phyloP scores from a whole-genome alignment of 2,888 invertebrate species.

The Stictocephala bisonia region DNA sequence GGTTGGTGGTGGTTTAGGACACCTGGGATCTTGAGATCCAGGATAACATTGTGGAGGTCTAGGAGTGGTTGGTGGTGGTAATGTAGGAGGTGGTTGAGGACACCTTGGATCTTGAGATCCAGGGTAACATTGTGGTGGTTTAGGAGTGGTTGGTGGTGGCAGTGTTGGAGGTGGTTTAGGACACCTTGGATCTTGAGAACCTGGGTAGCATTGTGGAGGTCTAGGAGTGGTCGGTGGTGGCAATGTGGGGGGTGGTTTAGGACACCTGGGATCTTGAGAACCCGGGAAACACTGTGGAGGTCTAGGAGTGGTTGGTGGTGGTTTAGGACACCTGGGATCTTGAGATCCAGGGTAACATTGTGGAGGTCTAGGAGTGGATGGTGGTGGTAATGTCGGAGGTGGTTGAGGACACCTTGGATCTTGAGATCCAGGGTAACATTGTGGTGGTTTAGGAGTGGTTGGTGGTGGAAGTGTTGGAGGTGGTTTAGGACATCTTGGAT shows the following conservation, averaged over 20 bases:
- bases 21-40: slow-evolving; percentile 54
- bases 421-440: slow-evolving; percentile 61
- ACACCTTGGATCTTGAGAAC: slow-evolving; percentile 54
- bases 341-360: slow-evolving; percentile 55
- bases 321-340: slow-evolving; percentile 55
- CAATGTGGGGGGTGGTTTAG: neutral
- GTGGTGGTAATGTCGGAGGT: no score
- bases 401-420: slow-evolving; percentile 61
- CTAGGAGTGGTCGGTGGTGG: slow-evolving; percentile 50
- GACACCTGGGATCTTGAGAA: slow-evolving; percentile 60
- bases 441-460: slow-evolving; percentile 55
- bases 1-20: slow-evolving; percentile 52
- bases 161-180: slow-evolving; percentile 48
- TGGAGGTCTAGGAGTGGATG: no score
- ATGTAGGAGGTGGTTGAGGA: neutral
- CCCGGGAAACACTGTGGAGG: slow-evolving; percentile 58
- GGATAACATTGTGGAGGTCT: slow-evolving; percentile 55
- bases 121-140: slow-evolving; percentile 55
- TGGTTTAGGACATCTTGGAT: slow-evolving; percentile 60
- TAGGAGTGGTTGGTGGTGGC: slow-evolving; percentile 49
- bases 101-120: slow-evolving; percentile 61
- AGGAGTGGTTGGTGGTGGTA: no score
- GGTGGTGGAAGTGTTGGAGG: slow-evolving; percentile 51
- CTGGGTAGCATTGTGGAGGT: slow-evolving; percentile 55
- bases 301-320: slow-evolving; percentile 49